A percentile compares a stretch with the other conserved stretches of the same genome.
These are phyloP conservation scores for Peromyscus polionotus DNA, from an alignment of 2,113 vertebrate genomes.

Conservation along the genomic window DNA sequence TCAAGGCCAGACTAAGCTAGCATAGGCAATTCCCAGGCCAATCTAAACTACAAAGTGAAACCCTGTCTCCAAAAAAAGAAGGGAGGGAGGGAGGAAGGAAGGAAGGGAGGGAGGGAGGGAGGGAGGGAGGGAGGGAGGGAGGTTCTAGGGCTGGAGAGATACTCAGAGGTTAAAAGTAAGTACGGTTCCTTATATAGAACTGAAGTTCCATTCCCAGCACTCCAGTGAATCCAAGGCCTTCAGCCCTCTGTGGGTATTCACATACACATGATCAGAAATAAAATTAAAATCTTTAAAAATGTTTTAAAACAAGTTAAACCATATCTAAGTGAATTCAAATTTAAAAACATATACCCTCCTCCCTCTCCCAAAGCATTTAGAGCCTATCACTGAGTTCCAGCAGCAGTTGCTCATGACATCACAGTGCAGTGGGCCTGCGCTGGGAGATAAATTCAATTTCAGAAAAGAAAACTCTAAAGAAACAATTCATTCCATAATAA, in stretches of 20 bases:
- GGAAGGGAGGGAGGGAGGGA: too few species aligned
- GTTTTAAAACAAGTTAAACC: constrained; percentile 40
- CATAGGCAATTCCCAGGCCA: too few species aligned
- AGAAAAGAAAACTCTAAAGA: background rate
- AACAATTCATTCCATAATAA: background rate
- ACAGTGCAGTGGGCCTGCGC: background rate
- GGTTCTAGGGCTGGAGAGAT: too few species aligned
- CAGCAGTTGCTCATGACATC: background rate
- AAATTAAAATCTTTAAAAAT: background rate
- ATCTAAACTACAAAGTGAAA: too few species aligned
- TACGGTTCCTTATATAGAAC: background rate
- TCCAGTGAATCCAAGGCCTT: background rate
- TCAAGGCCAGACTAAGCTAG: too few species aligned
- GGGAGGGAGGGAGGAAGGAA: too few species aligned
- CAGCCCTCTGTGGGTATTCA: background rate
- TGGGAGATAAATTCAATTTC: constrained; percentile 22
- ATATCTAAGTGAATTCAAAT: constrained; percentile 51
- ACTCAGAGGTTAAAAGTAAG: too few species aligned
- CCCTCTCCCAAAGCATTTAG: background rate
- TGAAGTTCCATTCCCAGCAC: background rate
- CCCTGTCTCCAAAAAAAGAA: too few species aligned
- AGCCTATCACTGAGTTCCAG: background rate
- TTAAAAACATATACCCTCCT: background rate
- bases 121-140: too few species aligned
- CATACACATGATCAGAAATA: background rate